phyloP scores from a whole-genome alignment of 2,888 invertebrate genomes.

The Belgica antarctica region DNA sequence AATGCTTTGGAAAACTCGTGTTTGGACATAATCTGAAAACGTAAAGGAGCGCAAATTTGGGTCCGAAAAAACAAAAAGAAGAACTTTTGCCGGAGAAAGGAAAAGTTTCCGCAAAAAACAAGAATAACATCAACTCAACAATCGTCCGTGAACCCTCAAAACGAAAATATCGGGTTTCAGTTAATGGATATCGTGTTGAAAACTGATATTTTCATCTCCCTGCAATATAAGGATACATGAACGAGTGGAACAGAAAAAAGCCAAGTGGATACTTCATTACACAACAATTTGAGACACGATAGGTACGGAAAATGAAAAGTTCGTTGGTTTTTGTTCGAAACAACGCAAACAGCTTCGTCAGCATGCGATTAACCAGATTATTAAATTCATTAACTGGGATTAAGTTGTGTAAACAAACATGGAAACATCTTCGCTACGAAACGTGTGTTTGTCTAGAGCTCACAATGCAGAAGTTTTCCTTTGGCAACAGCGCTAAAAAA shows the following conservation, averaged over 20 bases:
- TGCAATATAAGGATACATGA: not conserved
- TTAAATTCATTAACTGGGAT: conserved; percentile 36
- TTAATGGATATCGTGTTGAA: conserved; percentile 26
- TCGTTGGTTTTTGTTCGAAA: not conserved
- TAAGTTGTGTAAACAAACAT: conserved; percentile 24
- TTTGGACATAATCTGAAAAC: not conserved
- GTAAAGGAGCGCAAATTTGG: not conserved
- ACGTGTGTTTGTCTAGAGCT: not conserved
- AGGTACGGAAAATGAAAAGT: not conserved
- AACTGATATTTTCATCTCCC: not conserved
- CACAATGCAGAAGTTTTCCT: too few species aligned
- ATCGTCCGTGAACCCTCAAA: not conserved
- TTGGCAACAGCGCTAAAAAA: not conserved
- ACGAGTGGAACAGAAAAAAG: not conserved
- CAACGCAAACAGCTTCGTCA: not conserved
- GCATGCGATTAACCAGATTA: conserved; percentile 26
- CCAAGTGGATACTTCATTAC: conserved; percentile 16
- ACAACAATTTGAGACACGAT: not conserved
- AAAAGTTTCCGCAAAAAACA: too few species aligned
- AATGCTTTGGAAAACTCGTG: not conserved
- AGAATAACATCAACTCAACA: not conserved
- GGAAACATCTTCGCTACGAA: not conserved
- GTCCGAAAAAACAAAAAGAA: not conserved
- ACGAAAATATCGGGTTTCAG: conserved; percentile 16
- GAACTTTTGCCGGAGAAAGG: not conserved